A percentile compares a stretch with the other conserved stretches of the same genome.
Evolutionary conservation across 2,797 vertebrate species (phyloP).

Genomic region (Nasua narica): DNA sequence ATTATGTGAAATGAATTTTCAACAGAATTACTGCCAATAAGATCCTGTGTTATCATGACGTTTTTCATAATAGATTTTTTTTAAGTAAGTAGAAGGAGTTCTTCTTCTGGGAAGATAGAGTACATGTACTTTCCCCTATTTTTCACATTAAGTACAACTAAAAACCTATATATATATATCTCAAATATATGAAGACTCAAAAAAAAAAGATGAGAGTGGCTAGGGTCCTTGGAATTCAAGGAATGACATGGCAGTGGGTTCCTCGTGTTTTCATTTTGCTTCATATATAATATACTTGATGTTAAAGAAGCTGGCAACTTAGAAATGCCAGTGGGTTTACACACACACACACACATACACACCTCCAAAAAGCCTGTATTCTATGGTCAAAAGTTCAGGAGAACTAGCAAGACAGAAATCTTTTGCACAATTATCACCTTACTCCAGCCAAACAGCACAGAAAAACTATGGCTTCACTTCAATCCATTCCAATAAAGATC

Average conservation of each 20-base stretch:
- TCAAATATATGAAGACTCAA: not conserved
- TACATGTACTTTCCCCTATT: not conserved
- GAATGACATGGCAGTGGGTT: not conserved
- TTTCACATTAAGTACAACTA: not conserved
- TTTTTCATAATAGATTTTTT: not conserved
- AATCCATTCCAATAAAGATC: not conserved
- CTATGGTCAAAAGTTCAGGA: not conserved
- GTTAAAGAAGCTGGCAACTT: not conserved
- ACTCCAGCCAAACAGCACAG: not conserved
- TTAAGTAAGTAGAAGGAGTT: not conserved
- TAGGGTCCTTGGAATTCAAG: not conserved
- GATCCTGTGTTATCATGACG: not conserved
- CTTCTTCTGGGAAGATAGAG: not conserved
- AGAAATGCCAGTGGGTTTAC: not conserved
- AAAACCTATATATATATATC: not conserved
- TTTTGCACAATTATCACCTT: not conserved
- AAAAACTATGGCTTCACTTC: not conserved
- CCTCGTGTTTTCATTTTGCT: not conserved
- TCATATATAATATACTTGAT: not conserved
- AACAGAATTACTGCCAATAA: not conserved
- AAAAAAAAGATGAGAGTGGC: not conserved
- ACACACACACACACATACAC: not conserved
- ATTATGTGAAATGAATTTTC: not conserved
- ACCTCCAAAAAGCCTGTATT: not conserved
- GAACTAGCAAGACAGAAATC: not conserved